phyloP scores from a whole-genome alignment of 2,797 vertebrate species.

The Benthosema pterotum region DNA sequence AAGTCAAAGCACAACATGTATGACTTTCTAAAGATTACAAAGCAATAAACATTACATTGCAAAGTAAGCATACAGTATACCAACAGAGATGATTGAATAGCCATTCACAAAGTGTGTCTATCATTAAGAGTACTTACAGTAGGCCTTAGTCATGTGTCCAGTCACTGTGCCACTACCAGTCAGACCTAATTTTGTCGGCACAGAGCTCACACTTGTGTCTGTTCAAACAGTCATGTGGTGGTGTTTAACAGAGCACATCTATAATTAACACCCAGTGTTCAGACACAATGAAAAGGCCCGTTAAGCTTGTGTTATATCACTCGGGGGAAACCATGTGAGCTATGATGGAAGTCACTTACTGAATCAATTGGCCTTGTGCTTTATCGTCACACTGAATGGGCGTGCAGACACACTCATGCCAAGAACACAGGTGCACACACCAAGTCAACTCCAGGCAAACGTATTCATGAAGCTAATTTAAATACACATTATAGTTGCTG shows the following conservation, averaged over 20 bases:
- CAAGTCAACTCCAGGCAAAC: neutral
- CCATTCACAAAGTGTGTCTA: neutral
- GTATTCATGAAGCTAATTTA: neutral
- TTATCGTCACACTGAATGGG: neutral
- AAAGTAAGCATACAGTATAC: too few relatives aligned
- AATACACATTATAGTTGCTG: too few relatives aligned
- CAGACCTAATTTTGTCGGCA: conserved; percentile 28
- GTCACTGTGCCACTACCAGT: conserved; percentile 48
- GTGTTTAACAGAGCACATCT: conserved; percentile 62
- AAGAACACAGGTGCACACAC: neutral
- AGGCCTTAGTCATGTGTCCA: conserved; percentile 22
- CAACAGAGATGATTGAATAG: neutral
- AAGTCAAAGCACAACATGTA: too few relatives aligned
- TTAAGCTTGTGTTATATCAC: conserved; percentile 66
- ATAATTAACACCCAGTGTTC: conserved; percentile 71
- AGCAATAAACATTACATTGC: too few relatives aligned
- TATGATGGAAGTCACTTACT: conserved; percentile 47
- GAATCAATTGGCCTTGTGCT: conserved; percentile 25
- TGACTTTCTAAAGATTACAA: too few relatives aligned
- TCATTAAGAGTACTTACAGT: neutral
- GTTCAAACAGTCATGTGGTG: conserved; percentile 56
- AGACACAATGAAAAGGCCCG: conserved; percentile 64
- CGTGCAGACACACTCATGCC: neutral
- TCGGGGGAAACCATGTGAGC: conserved; percentile 54
- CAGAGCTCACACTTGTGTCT: conserved; percentile 31